phyloP scores from a whole-genome alignment of 2,797 vertebrate species.

The Coregonus suidteri region DNA sequence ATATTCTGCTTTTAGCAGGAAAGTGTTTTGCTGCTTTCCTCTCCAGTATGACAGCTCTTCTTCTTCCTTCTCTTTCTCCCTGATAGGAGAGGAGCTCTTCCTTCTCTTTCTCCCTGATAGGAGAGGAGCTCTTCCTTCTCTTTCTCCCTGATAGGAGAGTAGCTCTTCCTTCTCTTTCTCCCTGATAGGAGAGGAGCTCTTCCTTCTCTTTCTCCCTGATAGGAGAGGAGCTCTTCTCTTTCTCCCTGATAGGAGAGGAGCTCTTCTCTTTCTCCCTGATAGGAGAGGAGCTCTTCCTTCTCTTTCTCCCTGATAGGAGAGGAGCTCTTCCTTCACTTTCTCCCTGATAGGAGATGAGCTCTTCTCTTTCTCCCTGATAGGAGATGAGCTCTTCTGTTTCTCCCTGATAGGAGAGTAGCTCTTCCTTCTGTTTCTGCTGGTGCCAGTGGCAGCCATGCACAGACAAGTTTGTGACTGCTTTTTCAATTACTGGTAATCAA shows the following conservation, averaged over 20 bases:
- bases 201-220: too few species aligned
- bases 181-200: background rate
- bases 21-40: too few species aligned
- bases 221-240: background rate
- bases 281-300: too few species aligned
- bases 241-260: background rate
- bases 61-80: background rate
- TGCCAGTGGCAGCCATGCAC: slow-evolving; percentile 28
- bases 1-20: too few species aligned
- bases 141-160: background rate
- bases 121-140: background rate
- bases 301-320: background rate
- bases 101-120: slow-evolving; percentile 14
- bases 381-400: slow-evolving; percentile 7
- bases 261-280: too few species aligned
- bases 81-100: background rate
- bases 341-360: background rate
- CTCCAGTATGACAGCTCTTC: too few species aligned
- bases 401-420: slow-evolving; percentile 4
- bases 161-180: slow-evolving; percentile 24
- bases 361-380: background rate
- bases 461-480: slow-evolving; percentile 61
- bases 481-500: slow-evolving; percentile 73
- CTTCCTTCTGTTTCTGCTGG: background rate
- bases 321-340: background rate